Conservation (phyloP, 64 coral and sea anemone species). For the Montipora sp. region DNA sequence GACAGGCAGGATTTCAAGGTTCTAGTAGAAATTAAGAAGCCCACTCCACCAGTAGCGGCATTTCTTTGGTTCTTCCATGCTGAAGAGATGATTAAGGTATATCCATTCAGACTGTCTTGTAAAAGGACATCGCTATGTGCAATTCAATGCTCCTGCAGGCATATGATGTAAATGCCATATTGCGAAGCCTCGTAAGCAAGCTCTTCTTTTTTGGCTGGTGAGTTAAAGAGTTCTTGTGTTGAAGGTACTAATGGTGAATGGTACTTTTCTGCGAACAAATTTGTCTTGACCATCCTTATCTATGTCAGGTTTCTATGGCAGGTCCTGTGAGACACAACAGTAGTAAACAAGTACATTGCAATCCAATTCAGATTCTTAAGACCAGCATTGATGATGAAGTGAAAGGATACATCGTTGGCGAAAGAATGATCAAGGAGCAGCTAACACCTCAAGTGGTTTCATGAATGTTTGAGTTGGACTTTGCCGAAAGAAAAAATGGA, state of each 20-base stretch:
- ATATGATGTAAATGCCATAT: too few species aligned
- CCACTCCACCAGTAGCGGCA: neutral
- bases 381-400: slow-evolving; percentile 12
- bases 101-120: too few species aligned
- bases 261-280: too few species aligned
- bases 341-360: slow-evolving; percentile 42
- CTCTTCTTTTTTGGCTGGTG: too few species aligned
- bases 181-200: too few species aligned
- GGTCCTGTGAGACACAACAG: slow-evolving; percentile 3
- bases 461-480: slow-evolving; percentile 53
- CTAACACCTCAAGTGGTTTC: slow-evolving; percentile 12
- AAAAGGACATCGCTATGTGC: too few species aligned
- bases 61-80: slow-evolving; percentile 14
- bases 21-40: slow-evolving; percentile 11
- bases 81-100: neutral
- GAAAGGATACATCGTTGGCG: slow-evolving; percentile 12
- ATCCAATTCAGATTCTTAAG: slow-evolving; percentile 30
- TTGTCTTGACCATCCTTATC: too few species aligned
- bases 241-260: too few species aligned
- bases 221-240: too few species aligned
- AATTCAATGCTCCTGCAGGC: too few species aligned
- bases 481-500: slow-evolving; percentile 39
- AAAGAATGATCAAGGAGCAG: slow-evolving; percentile 20
- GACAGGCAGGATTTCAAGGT: neutral
- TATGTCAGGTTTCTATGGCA: too few species aligned